Conservation (phyloP, 2,888 invertebrate species). For the Carcina quercana region DNA sequence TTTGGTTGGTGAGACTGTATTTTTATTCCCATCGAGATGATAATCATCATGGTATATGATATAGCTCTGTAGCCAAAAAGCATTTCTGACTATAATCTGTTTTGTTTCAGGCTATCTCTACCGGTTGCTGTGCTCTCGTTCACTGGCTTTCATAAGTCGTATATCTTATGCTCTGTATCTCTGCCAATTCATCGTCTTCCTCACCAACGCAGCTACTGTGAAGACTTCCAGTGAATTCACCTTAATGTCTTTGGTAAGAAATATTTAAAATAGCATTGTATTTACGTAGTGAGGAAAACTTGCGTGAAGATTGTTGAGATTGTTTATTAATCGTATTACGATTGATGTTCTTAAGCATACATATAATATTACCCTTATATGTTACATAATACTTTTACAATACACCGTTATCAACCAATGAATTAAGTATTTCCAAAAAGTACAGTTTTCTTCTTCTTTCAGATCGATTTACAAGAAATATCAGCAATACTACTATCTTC, state of each 20-base stretch:
- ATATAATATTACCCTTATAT: too few species aligned
- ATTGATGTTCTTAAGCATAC: too few species aligned
- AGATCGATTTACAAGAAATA: constrained; percentile 76
- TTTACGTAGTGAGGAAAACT: too few species aligned
- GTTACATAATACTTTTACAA: too few species aligned
- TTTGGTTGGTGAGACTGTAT: too few species aligned
- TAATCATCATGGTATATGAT: too few species aligned
- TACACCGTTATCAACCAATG: too few species aligned
- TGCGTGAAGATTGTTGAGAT: too few species aligned
- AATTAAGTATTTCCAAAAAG: constrained; percentile 6
- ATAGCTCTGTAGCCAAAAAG: not conserved
- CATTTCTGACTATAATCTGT: not conserved
- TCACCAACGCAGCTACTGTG: constrained; percentile 77
- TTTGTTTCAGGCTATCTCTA: constrained; percentile 58
- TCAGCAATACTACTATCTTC: constrained; percentile 66
- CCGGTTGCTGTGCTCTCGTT: constrained; percentile 66
- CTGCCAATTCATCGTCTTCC: constrained; percentile 78
- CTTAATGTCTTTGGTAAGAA: constrained; percentile 71
- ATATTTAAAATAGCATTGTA: too few species aligned
- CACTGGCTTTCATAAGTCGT: constrained; percentile 76
- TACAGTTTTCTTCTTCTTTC: constrained; percentile 24
- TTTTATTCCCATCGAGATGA: too few species aligned
- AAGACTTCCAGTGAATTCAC: constrained; percentile 76
- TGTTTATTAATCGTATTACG: too few species aligned
- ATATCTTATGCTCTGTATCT: constrained; percentile 80